Percentiles rank a stretch among this genome's conserved stretches.
phyloP scores from a whole-genome alignment of 2,888 invertebrate genomes.

The Poecilus cupreus region DNA sequence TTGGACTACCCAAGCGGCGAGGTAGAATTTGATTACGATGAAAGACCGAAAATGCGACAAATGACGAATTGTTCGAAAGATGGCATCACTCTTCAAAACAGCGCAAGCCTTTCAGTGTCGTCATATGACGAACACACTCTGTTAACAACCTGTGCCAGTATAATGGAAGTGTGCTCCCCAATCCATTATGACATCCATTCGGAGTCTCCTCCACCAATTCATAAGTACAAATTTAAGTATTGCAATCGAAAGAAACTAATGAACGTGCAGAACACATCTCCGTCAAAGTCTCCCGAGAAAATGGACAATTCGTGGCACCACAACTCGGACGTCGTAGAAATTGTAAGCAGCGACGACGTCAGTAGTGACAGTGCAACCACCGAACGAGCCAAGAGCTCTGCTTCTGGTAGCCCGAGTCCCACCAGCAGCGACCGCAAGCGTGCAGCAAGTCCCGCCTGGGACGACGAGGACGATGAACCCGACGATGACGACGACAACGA shows the following conservation, averaged over 20 bases:
- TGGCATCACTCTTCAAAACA: constrained; percentile 65
- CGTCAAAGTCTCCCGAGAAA: constrained; percentile 38
- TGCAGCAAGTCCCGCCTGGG: constrained; percentile 51
- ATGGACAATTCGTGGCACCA: constrained; percentile 40
- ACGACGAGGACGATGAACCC: constrained; percentile 46
- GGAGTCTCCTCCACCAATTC: constrained; percentile 66
- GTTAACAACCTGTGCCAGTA: constrained; percentile 70
- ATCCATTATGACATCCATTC: constrained; percentile 69
- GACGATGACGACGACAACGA: constrained; percentile 38
- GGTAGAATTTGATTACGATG: constrained; percentile 66
- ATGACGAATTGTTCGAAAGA: constrained; percentile 66
- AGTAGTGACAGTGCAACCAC: constrained; percentile 37
- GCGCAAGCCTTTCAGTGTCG: constrained; percentile 66
- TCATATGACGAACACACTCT: constrained; percentile 70
- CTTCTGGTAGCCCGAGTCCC: constrained; percentile 42
- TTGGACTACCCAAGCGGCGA: constrained; percentile 69
- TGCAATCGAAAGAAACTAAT: constrained; percentile 69
- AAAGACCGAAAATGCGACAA: constrained; percentile 67
- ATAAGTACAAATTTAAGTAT: constrained; percentile 72
- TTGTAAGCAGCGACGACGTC: constrained; percentile 51
- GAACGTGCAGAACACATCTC: constrained; percentile 11
- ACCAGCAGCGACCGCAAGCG: constrained; percentile 44
- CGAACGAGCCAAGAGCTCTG: constrained; percentile 43
- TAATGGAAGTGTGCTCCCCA: constrained; percentile 72
- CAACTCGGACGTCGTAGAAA: constrained; percentile 47